These are phyloP conservation scores for Sinocyclocheilus maitianheensis DNA, from an alignment of 2,113 vertebrate species.

Conservation along the genomic window DNA sequence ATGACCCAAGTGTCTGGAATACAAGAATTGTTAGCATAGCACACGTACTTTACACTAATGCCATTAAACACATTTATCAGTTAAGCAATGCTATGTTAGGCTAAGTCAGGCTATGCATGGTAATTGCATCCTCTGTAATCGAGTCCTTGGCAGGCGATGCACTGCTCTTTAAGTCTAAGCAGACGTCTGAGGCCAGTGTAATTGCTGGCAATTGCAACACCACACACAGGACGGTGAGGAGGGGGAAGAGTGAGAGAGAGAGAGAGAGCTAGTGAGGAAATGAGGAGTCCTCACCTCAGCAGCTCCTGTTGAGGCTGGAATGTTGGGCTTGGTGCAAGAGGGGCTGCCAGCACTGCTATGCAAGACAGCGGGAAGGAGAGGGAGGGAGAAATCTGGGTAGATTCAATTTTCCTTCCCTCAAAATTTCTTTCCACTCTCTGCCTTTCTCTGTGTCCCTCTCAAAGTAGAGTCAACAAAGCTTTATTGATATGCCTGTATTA, in stretches of 20 bases:
- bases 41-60: constrained; percentile 54
- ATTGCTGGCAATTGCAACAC: constrained; percentile 59
- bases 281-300: constrained; percentile 47
- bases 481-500: neutral
- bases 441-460: constrained; percentile 1
- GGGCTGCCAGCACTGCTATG: constrained; percentile 40
- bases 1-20: constrained; percentile 56
- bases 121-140: constrained; percentile 62
- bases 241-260: neutral
- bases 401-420: constrained; percentile 13
- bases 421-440: constrained; percentile 11
- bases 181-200: constrained; percentile 65
- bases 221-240: constrained; percentile 47
- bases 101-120: constrained; percentile 43
- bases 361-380: constrained; percentile 48
- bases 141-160: constrained; percentile 60
- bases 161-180: constrained; percentile 59
- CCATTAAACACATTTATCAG: constrained; percentile 65
- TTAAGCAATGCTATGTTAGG: constrained; percentile 47
- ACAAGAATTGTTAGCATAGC: constrained; percentile 46
- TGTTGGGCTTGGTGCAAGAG: constrained; percentile 53
- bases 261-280: constrained; percentile 44
- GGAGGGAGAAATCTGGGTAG: constrained; percentile 13
- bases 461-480: neutral
- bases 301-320: constrained; percentile 60